These are phyloP conservation scores for Thecophora atra DNA, from an alignment of 2,888 invertebrate species.

Conservation along the genomic window DNA sequence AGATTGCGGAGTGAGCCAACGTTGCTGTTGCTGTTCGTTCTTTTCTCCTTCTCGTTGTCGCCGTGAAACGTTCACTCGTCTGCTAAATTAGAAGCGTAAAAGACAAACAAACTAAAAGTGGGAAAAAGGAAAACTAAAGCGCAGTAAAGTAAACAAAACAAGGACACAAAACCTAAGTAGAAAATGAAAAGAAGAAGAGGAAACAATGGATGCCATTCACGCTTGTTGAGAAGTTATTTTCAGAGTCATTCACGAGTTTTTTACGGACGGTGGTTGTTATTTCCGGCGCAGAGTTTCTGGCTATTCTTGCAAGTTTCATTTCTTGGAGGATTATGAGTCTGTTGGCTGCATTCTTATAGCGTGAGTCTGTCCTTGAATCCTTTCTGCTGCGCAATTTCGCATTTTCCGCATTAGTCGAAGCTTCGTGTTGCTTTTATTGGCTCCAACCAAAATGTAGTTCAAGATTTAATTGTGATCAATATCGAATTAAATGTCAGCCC, in stretches of 20 bases:
- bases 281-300: no score
- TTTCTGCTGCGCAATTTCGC: background rate
- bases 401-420: background rate
- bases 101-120: background rate
- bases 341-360: no score
- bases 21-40: background rate
- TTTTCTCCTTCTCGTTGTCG: no score
- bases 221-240: conserved; percentile 12
- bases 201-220: background rate
- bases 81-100: no score
- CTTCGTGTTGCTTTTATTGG: conserved; percentile 4
- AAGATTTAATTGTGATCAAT: conserved; percentile 44
- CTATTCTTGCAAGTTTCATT: no score
- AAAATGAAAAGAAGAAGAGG: background rate
- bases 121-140: background rate
- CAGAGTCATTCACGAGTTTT: background rate
- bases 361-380: no score
- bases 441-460: conserved; percentile 35
- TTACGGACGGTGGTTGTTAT: background rate
- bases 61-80: no score
- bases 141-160: background rate
- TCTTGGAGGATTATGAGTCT: no score
- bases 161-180: background rate
- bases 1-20: background rate
- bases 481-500: conserved; percentile 36